Evolutionary conservation across 2,797 vertebrate species (phyloP), one percentile per base, ranked within the genome.

Genomic region (Catostomus latipinnis): DNA sequence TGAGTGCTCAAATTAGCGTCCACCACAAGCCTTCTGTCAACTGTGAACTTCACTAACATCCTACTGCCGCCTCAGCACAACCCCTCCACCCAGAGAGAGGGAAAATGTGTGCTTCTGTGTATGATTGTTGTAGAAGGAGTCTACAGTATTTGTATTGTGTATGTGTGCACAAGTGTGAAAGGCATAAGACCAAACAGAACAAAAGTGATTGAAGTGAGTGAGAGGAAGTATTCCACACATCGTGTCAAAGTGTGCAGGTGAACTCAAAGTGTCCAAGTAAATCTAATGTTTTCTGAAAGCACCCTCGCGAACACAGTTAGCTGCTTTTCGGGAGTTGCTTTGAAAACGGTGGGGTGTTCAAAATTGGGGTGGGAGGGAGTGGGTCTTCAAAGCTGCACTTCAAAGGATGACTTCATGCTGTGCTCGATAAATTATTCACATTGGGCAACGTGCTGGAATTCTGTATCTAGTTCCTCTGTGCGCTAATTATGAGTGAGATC

Each of bases 321-420:
- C 86, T 81, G 84, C 83, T 82, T 76, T 88, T 89, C 12, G 82
- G 71, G 57, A 69, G 72, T 76, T 73, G 77, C 77, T 82, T 82
- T 80, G 78, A 80, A 80, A 80, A 68, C 71, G 48, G 74, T 53
- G 11, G 77, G 57, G 56, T 43, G 80, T 61, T 66, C 8, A 48
- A 68, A 65, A 76, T 45, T 46, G 46, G 61, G 72, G 62, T 52
- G 63, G 74, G 56, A 34, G 34, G 65, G 72, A 73, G 67, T 58
- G 62, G 74, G 75, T 85, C 70, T 85, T 91, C 89, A 62, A 84
- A 82, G 87, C 81, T 86, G 50, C 88, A 92, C 85, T 45, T 82
- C 89, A 91, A 87, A 90, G 88, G 88, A 87, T 89, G 90, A 90
- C 88, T 89, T 84, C 73, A 83, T 81, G 83, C 79, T 84, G 89